These are phyloP conservation scores for Zaprionus camerounensis DNA, from an alignment of 1,140 invertebrate genomes.

Conservation along the genomic window DNA sequence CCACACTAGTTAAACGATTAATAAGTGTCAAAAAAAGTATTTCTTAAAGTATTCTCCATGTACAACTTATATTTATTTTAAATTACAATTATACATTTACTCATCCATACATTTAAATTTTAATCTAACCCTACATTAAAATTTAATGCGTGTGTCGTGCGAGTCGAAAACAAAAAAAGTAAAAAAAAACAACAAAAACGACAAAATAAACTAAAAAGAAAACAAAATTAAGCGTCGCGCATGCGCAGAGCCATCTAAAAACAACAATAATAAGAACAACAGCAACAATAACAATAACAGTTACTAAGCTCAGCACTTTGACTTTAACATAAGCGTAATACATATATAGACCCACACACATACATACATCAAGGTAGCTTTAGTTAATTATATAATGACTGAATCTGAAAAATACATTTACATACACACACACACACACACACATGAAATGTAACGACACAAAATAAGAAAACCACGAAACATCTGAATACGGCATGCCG, in stretches of 20 bases:
- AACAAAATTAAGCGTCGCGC: background rate
- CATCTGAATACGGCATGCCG: conserved; percentile 23
- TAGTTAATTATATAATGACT: conserved; percentile 54
- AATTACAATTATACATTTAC: conserved; percentile 20
- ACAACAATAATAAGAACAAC: conserved; percentile 21
- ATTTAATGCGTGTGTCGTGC: conserved; percentile 27
- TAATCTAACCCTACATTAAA: background rate
- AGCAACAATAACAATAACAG: conserved; percentile 39
- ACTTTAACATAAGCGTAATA: conserved; percentile 23
- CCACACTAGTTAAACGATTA: conserved; percentile 47
- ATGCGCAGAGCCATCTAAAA: conserved; percentile 39
- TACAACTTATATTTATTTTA: conserved; percentile 37
- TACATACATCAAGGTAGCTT: conserved; percentile 34
- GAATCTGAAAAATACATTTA: conserved; percentile 59
- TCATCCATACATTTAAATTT: conserved; percentile 36
- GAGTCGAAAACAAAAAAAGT: conserved; percentile 5
- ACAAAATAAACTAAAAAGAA: background rate
- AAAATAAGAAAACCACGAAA: conserved; percentile 23
- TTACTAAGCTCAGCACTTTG: conserved; percentile 42
- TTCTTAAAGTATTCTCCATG: conserved; percentile 53
- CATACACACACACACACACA: conserved; percentile 22
- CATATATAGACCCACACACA: background rate
- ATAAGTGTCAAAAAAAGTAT: conserved; percentile 54
- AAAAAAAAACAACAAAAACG: conserved; percentile 13
- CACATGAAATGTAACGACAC: conserved; percentile 28